Conservation (phyloP, 2,113 vertebrate species). For the Telmatochromis brichardi region DNA sequence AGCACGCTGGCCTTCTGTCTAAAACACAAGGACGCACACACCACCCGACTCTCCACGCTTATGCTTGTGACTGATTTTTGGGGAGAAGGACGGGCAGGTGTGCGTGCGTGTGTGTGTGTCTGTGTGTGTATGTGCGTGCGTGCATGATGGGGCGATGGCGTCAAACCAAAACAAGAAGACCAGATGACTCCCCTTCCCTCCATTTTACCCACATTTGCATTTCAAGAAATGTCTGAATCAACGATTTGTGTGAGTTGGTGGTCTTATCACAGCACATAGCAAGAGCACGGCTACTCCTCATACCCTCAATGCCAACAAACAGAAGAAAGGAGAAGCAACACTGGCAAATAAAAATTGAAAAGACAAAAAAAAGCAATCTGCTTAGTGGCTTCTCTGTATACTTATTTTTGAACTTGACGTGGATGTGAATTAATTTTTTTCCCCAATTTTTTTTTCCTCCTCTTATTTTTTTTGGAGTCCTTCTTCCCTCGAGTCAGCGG, state of each 20-base stretch:
- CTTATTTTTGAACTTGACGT: slow-evolving; percentile 57
- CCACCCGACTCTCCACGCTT: slow-evolving; percentile 37
- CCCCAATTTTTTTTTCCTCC: neutral
- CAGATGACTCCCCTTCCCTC: slow-evolving; percentile 5
- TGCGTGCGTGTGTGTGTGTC: neutral
- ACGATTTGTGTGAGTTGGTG: slow-evolving; percentile 49
- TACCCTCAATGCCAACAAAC: slow-evolving; percentile 64
- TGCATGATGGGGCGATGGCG: slow-evolving; percentile 26
- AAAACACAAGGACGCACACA: slow-evolving; percentile 46
- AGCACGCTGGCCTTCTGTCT: slow-evolving; percentile 47
- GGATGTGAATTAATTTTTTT: slow-evolving; percentile 47
- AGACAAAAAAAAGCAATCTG: slow-evolving; percentile 61
- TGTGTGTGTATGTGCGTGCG: neutral
- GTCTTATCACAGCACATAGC: slow-evolving; percentile 73
- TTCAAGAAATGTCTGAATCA: slow-evolving; percentile 44
- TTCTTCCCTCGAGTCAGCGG: slow-evolving; percentile 1
- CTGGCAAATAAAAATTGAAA: slow-evolving; percentile 54
- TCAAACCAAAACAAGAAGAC: slow-evolving; percentile 71
- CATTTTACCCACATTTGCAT: slow-evolving; percentile 27
- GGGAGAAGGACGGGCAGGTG: slow-evolving; percentile 1
- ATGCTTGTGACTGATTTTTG: slow-evolving; percentile 46
- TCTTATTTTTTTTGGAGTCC: neutral
- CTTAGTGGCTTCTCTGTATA: slow-evolving; percentile 49
- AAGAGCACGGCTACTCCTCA: slow-evolving; percentile 45
- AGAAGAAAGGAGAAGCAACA: slow-evolving; percentile 55